Evolutionary conservation across 2,113 vertebrate species (phyloP).

Genomic region (Protobothrops mucrosquamatus): DNA sequence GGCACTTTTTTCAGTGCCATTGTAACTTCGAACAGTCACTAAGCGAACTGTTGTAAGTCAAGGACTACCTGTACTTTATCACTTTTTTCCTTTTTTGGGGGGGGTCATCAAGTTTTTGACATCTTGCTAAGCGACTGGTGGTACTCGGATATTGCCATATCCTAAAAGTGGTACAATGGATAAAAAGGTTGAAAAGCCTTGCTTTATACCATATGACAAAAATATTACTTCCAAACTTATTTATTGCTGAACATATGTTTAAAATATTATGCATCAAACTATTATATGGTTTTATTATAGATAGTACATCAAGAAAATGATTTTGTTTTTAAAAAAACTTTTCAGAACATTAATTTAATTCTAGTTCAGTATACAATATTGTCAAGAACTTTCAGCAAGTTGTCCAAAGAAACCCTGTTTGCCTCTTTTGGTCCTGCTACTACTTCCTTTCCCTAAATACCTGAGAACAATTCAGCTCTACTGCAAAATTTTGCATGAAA

Average conservation of each 20-base stretch:
- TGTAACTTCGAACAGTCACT: too few species aligned
- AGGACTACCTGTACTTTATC: too few species aligned
- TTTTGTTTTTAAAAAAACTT: background rate
- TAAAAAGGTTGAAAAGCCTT: too few species aligned
- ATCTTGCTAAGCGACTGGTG: too few species aligned
- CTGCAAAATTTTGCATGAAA: slow-evolving; percentile 54
- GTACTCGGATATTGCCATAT: too few species aligned
- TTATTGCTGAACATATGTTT: slow-evolving; percentile 54
- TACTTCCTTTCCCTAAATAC: slow-evolving; percentile 33
- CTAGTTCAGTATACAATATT: background rate
- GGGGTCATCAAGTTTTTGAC: too few species aligned
- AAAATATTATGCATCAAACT: slow-evolving; percentile 50
- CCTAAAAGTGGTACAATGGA: too few species aligned
- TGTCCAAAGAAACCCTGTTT: slow-evolving; percentile 13
- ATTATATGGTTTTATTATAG: slow-evolving; percentile 45
- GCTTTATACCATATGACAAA: background rate
- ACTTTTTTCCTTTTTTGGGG: too few species aligned
- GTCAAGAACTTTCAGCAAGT: slow-evolving; percentile 21
- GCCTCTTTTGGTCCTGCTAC: slow-evolving; percentile 45
- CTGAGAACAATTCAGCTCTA: slow-evolving; percentile 55
- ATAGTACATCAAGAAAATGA: slow-evolving; percentile 48
- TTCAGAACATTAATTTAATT: slow-evolving; percentile 32
- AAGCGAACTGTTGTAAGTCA: too few species aligned
- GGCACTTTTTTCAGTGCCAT: too few species aligned
- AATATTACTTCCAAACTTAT: slow-evolving; percentile 50